phyloP scores from a whole-genome alignment of 2,888 invertebrate genomes.

The Rhagonycha fulva region DNA sequence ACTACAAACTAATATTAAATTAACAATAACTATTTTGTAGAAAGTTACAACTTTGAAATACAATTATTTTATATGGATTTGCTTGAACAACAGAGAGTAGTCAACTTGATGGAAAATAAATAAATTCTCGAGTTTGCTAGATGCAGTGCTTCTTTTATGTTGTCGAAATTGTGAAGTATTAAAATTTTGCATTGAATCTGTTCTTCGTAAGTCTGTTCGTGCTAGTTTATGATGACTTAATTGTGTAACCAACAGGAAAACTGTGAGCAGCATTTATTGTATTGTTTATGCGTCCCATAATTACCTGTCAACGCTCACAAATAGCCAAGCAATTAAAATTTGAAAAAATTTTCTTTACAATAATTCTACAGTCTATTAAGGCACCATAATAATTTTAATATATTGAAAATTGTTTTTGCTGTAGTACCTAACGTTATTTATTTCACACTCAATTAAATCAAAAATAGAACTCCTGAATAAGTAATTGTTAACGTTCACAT shows the following conservation, averaged over 20 bases:
- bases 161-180: background rate
- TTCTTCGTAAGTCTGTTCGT: no score
- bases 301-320: background rate
- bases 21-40: background rate
- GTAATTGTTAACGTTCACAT: background rate
- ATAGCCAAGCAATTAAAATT: background rate
- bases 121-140: background rate
- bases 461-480: background rate
- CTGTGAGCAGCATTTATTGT: no score
- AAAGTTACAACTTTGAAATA: background rate
- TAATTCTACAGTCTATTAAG: background rate
- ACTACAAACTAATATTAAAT: background rate
- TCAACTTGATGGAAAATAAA: background rate
- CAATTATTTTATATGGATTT: background rate
- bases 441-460: background rate
- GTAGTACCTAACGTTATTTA: background rate
- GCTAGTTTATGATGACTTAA: background rate
- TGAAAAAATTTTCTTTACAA: background rate
- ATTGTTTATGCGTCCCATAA: background rate
- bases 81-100: background rate
- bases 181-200: no score
- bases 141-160: no score
- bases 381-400: background rate
- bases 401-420: background rate
- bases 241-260: background rate